phyloP scores from a whole-genome alignment of 2,113 vertebrate genomes.

The Corythornis madagascariensis region DNA sequence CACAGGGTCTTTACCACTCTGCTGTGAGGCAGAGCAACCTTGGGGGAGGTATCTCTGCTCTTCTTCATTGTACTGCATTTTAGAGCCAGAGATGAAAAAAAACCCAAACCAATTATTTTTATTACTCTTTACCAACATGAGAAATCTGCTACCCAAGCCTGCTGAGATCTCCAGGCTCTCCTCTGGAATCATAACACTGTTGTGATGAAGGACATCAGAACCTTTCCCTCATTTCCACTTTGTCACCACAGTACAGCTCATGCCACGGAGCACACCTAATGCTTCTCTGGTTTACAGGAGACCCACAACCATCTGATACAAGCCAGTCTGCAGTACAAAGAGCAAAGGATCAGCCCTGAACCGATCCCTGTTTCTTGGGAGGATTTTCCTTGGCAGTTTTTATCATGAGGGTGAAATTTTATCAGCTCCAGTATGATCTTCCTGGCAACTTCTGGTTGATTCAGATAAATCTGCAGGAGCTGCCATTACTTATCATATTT shows the following conservation, averaged over 20 bases:
- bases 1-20: not conserved
- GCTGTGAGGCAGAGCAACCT: fast-evolving
- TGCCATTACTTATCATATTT: not conserved
- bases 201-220: not conserved
- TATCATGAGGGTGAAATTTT: not conserved
- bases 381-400: not conserved
- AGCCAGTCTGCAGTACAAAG: not conserved
- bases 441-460: not conserved
- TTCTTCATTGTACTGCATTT: not conserved
- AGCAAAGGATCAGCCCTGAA: not conserved
- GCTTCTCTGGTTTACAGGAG: not conserved
- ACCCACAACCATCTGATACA: not conserved
- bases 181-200: not conserved
- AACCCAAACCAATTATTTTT: not conserved
- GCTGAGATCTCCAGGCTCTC: not conserved
- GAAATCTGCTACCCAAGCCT: not conserved
- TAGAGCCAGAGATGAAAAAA: not conserved
- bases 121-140: not conserved
- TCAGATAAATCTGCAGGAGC: not conserved
- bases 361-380: not conserved
- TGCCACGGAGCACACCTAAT: not conserved
- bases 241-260: not conserved
- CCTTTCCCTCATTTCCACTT: not conserved
- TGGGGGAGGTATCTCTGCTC: not conserved
- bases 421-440: not conserved